Base-by-base conservation (phyloP, 2,113 vertebrate genomes). In the Planiliza haematocheilus region DNA sequence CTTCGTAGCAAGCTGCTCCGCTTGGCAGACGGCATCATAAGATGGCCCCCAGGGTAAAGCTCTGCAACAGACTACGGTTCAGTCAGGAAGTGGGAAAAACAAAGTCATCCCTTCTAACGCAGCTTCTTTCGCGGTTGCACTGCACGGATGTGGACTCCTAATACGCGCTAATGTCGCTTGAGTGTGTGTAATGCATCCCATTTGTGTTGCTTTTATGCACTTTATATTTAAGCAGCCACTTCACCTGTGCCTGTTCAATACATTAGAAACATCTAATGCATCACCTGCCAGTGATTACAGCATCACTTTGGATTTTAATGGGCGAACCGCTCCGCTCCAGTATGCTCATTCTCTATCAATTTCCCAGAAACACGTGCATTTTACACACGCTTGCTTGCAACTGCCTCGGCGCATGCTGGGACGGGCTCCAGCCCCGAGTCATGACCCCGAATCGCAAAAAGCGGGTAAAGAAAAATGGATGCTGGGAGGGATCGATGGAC, bases 1-100 rank as follows among this genome's bases (percentile, higher is more conserved):
- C 65, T 58, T 84, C 51, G 48, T 16, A 48, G 75, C 82, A 85
- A 89, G 84, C 78, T 75, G 88, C 84, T 88, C 71, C 2, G 48
- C 51, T 83, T 84, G 83, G 84, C 81, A 87, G 76, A 21, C 69
- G 3, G 36, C 58, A 62, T 82, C 86, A 68, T 51, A 82, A 66
- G 84, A 82, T 77, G 17, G 2, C 62, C 90, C 85, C 56, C 24
- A 11, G 86, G 87, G 84, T 59, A 77, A 24, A 76, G 82, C 84
- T 82, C 45, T 55, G 73, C 43, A 76, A 80, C 80, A 71, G 63
- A 82, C 76, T 50, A 49, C 64, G 55, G 74, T 67, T 80, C 59
- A 71, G 49, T 36, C 57, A 52, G 78, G 60, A 68, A 71, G 60
- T 42, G 64, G 38, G 53, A 14, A 30, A 78, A 61, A 78, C 75